These are phyloP conservation scores for Helostoma temminkii DNA, from an alignment of 2,797 vertebrate genomes.

Conservation along the genomic window DNA sequence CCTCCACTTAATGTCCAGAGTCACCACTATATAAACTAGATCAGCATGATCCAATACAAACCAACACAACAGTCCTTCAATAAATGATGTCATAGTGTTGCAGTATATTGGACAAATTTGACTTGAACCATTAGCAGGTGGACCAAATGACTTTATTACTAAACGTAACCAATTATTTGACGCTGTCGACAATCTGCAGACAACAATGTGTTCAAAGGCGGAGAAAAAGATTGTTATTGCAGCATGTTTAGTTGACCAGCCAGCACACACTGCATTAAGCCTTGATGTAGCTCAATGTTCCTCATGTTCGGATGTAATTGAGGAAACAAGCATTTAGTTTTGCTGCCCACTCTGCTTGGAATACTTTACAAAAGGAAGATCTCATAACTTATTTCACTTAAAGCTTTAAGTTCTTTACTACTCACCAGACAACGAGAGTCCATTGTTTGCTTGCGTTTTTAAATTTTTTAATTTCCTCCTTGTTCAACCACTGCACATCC, in stretches of 20 bases:
- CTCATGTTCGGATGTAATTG: no score
- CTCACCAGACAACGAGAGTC: no score
- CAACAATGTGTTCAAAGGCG: neutral
- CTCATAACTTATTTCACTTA: no score
- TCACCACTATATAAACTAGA: neutral
- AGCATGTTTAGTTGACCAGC: neutral
- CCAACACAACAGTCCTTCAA: neutral
- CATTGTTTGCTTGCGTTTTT: no score
- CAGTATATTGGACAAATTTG: neutral
- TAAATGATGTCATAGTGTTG: neutral
- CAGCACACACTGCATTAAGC: conserved; percentile 12
- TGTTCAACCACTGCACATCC: no score
- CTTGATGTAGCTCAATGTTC: neutral
- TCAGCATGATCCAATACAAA: neutral
- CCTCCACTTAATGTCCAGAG: neutral
- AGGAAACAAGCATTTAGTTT: no score
- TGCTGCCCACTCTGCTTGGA: no score
- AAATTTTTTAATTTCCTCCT: no score
- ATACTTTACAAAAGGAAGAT: no score
- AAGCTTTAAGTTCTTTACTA: no score
- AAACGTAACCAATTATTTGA: neutral
- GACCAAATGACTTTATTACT: neutral
- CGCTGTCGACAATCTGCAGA: neutral
- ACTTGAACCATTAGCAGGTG: neutral
- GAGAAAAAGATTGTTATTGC: neutral